Evolutionary conservation across 2,113 vertebrate species (phyloP), one percentile per base, ranked within the genome.

Genomic region (Mus spicilegus): DNA sequence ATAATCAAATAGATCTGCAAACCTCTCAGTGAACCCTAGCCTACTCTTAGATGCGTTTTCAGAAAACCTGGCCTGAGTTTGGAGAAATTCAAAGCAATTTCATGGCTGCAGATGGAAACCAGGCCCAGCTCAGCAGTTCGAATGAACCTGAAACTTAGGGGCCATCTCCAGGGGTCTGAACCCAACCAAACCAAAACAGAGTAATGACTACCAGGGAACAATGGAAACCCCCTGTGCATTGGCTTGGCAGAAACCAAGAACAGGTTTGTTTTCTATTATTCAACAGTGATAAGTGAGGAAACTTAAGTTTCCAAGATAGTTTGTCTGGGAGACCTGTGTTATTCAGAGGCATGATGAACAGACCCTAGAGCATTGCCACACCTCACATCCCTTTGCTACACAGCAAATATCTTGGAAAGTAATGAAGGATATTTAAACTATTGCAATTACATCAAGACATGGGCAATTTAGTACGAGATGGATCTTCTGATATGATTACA

Each of bases 51-150:
- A 97, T 96, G 95, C 89, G 7, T 94, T 97, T 97, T 97, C 93
- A 90, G 96, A 56, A 96, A 98, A 97, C 94, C 97, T 97, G 97
- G 97, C 96, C 97, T 92, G 93, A 97, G 96, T 98, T 97, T 97
- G 95, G 95, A 97, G 91, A 97, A 98, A 97, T 97, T 95, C 96
- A 97, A 98, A 97, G 97, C 96, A 96, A 97, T 98, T 97, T 98
- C 97, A 98, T 97, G 98, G 97, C 97, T 95, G 36, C 95, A 97
- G 97, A 98, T 97, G 96, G 97, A 97, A 98, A 97, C 89, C 97
- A 97, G 96, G 96, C 96, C 89, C 91, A 96, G 90, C 89, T 96
- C 91, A 96, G 96, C 78, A 87, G 96, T 94, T 91, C 86, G 95
- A 97, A 90, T 97, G 97, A 98, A 97, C 96, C 96, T 88, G 97